Evolutionary conservation across 2,113 vertebrate species (phyloP), one percentile per base, ranked within the genome.

Genomic region (Scytalopus superciliaris): DNA sequence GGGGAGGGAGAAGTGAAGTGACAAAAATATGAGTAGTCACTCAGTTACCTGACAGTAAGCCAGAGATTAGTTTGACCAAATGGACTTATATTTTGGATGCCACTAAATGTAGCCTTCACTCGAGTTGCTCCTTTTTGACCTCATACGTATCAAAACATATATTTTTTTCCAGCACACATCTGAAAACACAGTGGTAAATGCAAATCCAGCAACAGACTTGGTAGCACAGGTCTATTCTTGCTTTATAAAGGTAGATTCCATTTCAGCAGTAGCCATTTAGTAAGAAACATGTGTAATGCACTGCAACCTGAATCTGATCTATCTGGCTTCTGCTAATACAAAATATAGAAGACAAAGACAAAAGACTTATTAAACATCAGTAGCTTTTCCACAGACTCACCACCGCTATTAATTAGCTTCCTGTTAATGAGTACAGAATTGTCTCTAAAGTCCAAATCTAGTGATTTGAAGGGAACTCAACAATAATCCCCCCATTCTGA

Each of bases 371-470:
- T 44, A 88, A 93, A 60, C 27, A 42, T 63, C 64, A 88, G 83
- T 56, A 74, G 78, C 70, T 77, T 87, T 93, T 78, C 79, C 64
- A 72, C 64, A 84, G 27, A 63, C 30, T 84, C 4, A 0, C 28
- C 40, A 49, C 44, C 6, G 1, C 52, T 80, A 44, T 47, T 93
- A 90, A 93, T 94, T 88, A 84, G 39, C 19, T 67, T 40, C 31
- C 42, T 57, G 63, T 40, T 95, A 92, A 96, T 57, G 76, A 87
- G 40, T 57, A 83, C 37, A 82, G 44, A 27, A 44, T 89, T 69
- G 28, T 68, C 81, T 69, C 69, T 52, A 10, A 75, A 87, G n/a
- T 49, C 55, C 53, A 66, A 82, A 56, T 84, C 15, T 60, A 14
- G 15, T 3, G 2, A 37, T 87, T 60, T 79, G 80, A 37, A 39